These are phyloP conservation scores for Lasaia peninsularis DNA, from an alignment of 1,140 invertebrate genomes.

Conservation along the genomic window DNA sequence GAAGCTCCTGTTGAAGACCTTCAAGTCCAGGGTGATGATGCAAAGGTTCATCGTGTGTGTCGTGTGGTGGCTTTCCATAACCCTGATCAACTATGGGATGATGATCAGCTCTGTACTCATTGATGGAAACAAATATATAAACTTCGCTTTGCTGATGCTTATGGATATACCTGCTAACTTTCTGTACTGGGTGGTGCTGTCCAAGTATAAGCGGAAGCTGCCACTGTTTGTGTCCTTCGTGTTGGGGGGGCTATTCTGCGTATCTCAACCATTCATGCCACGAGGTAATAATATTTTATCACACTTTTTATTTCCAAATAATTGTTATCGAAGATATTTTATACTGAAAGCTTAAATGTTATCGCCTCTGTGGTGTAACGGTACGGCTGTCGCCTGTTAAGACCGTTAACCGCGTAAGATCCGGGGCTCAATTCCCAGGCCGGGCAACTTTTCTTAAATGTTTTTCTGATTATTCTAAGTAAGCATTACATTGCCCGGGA, in stretches of 20 bases:
- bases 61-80: constrained; percentile 85
- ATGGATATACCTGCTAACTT: constrained; percentile 87
- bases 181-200: constrained; percentile 69
- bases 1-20: constrained; percentile 52
- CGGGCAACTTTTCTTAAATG: no score
- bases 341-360: not conserved
- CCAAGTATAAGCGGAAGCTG: constrained; percentile 51
- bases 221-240: constrained; percentile 52
- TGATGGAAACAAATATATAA: constrained; percentile 83
- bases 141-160: constrained; percentile 82
- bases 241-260: constrained; percentile 55
- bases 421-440: no score
- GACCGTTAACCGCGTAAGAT: no score
- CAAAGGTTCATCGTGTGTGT: constrained; percentile 78
- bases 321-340: not conserved
- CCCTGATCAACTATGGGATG: constrained; percentile 89
- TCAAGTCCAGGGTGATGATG: constrained; percentile 58
- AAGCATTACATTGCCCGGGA: no score
- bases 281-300: constrained; percentile 38
- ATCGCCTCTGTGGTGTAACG: no score
- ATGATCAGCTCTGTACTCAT: constrained; percentile 88
- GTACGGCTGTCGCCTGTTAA: no score
- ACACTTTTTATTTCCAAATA: no score
- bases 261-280: constrained; percentile 56
- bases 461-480: no score